phyloP scores from a whole-genome alignment of 2,888 invertebrate genomes.

The Mycogona germanica region DNA sequence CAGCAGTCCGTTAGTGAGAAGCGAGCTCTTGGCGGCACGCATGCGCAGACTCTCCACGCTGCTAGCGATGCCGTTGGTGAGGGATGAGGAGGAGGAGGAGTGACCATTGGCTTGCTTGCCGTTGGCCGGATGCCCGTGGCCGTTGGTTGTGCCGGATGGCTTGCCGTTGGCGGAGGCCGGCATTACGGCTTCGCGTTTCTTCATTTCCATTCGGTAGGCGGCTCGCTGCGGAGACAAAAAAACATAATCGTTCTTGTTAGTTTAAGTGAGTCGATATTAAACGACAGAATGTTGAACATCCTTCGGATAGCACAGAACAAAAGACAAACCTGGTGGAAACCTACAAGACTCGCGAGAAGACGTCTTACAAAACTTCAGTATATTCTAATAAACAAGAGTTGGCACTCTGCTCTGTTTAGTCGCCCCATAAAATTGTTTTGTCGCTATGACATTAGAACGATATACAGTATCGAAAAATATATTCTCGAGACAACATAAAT shows the following conservation, averaged over 20 bases:
- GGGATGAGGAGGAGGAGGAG: no score
- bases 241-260: not conserved
- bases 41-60: not conserved
- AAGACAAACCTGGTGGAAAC: no score
- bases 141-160: not conserved
- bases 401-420: no score
- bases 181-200: not conserved
- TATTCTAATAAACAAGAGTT: no score
- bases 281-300: not conserved
- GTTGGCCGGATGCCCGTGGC: not conserved
- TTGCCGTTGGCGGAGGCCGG: not conserved
- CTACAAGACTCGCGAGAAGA: no score
- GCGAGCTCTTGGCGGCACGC: not conserved
- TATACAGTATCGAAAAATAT: no score
- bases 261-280: not conserved
- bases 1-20: not conserved
- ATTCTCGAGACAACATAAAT: no score
- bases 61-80: not conserved
- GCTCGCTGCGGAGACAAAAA: conserved; percentile 1
- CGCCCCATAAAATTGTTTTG: no score
- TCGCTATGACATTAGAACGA: no score
- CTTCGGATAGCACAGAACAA: no score
- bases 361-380: no score
- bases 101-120: not conserved
- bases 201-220: conserved; percentile 15